Evolutionary conservation across 30 jellyfish, hydroid and myxozoan genomes (phyloP).

Genomic region (Chrysaora quinquecirrha): DNA sequence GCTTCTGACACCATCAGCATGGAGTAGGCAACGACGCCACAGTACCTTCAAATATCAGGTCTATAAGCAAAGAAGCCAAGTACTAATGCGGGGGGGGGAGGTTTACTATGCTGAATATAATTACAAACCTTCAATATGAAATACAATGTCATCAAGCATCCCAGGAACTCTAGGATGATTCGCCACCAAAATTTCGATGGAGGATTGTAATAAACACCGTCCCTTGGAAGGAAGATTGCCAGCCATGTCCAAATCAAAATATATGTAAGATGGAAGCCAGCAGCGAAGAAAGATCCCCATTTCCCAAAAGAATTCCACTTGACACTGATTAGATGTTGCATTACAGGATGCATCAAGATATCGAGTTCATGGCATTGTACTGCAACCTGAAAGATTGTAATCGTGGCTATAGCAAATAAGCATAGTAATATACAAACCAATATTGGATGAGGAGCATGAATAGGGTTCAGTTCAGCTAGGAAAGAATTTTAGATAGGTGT

Average conservation of each 20-base stretch:
- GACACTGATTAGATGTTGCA: constrained; percentile 75
- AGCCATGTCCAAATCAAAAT: constrained; percentile 93
- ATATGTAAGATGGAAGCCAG: constrained; percentile 73
- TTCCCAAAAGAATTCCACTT: constrained; percentile 90
- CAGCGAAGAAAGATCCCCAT: constrained; percentile 75
- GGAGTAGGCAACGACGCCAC: too few relatives aligned
- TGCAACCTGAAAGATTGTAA: constrained; percentile 80
- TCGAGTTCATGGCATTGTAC: constrained; percentile 88
- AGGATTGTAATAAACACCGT: constrained; percentile 72
- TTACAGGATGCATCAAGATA: constrained; percentile 94
- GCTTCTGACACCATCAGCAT: too few relatives aligned
- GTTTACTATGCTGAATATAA: too few relatives aligned
- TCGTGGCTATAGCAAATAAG: too few relatives aligned
- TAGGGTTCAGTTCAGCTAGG: too few relatives aligned
- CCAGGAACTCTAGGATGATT: constrained; percentile 78
- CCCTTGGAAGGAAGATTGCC: constrained; percentile 85
- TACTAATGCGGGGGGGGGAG: too few relatives aligned
- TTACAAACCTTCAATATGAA: constrained; percentile 74
- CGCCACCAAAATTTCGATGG: constrained; percentile 81
- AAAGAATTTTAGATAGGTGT: too few relatives aligned
- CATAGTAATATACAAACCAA: too few relatives aligned
- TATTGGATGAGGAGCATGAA: too few relatives aligned
- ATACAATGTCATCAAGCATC: constrained; percentile 81
- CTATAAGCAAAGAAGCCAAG: too few relatives aligned
- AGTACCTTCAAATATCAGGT: too few relatives aligned